These are phyloP conservation scores for Anoura caudifer DNA, from an alignment of 2,113 vertebrate genomes.

Conservation along the genomic window DNA sequence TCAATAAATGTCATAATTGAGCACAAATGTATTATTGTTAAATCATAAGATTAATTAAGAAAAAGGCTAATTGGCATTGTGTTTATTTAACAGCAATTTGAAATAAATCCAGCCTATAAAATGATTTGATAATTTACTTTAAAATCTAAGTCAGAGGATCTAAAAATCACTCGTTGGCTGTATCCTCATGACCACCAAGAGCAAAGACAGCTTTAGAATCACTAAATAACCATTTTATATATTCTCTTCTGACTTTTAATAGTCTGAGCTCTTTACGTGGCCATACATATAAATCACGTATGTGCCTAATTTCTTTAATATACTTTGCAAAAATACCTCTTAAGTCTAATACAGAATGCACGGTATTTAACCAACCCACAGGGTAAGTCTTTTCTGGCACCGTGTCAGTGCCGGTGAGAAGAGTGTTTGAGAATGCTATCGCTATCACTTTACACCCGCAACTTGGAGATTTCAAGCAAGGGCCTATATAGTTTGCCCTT, in stretches of 20 bases:
- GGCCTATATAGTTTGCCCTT: slow-evolving; percentile 4
- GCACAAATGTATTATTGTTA: not conserved
- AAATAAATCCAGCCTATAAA: not conserved
- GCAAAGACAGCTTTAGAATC: not conserved
- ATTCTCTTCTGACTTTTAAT: not conserved
- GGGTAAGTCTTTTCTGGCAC: not conserved
- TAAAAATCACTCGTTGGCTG: not conserved
- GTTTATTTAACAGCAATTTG: not conserved
- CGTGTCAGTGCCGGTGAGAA: not conserved
- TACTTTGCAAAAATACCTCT: not conserved
- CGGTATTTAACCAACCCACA: not conserved
- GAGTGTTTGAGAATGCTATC: not conserved
- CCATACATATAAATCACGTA: not conserved
- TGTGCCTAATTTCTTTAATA: not conserved
- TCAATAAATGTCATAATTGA: not conserved
- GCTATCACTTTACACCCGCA: not conserved
- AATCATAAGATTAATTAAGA: not conserved
- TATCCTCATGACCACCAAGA: not conserved
- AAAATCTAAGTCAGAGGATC: not conserved
- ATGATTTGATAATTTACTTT: not conserved
- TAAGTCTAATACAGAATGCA: not conserved
- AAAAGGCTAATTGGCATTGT: not conserved
- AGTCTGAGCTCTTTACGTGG: not conserved
- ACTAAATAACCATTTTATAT: not conserved
- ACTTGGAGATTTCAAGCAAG: not conserved